Conservation (phyloP, 2,797 vertebrate genomes). For the Betta splendens region DNA sequence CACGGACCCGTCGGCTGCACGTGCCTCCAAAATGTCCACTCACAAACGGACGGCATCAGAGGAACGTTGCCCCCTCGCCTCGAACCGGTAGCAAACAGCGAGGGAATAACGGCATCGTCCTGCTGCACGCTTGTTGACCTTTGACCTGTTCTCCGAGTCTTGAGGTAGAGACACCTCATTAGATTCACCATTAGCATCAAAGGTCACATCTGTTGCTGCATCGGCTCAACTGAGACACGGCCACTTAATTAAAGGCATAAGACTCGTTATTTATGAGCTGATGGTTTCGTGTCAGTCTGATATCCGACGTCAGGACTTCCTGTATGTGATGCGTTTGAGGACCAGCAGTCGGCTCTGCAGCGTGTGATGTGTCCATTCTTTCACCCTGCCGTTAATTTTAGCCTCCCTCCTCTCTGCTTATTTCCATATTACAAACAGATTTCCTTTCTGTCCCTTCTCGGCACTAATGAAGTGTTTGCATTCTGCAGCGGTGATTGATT, state of each 20-base stretch:
- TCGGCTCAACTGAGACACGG: neutral
- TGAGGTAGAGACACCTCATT: neutral
- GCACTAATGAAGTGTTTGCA: conserved; percentile 54
- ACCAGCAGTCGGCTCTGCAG: neutral
- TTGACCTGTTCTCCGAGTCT: neutral
- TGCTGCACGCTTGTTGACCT: neutral
- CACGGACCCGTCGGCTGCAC: too few species aligned
- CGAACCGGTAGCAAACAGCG: neutral
- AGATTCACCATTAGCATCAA: conserved; percentile 4
- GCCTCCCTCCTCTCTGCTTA: conserved; percentile 15
- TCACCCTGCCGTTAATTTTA: conserved; percentile 4
- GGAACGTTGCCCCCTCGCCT: neutral
- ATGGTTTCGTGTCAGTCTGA: too few species aligned
- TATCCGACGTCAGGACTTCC: too few species aligned
- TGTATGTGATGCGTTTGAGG: too few species aligned
- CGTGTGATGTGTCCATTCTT: conserved; percentile 1
- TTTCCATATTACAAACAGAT: conserved; percentile 43
- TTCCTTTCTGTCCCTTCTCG: conserved; percentile 37
- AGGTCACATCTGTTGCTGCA: conserved; percentile 1
- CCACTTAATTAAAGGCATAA: conserved; percentile 1
- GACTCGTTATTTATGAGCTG: too few species aligned
- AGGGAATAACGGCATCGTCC: neutral
- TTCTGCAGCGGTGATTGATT: conserved; percentile 62
- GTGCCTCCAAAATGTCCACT: too few species aligned
- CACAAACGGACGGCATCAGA: neutral